phyloP scores from a whole-genome alignment of 2,797 vertebrate genomes.

The Pagetopsis macropterus region DNA sequence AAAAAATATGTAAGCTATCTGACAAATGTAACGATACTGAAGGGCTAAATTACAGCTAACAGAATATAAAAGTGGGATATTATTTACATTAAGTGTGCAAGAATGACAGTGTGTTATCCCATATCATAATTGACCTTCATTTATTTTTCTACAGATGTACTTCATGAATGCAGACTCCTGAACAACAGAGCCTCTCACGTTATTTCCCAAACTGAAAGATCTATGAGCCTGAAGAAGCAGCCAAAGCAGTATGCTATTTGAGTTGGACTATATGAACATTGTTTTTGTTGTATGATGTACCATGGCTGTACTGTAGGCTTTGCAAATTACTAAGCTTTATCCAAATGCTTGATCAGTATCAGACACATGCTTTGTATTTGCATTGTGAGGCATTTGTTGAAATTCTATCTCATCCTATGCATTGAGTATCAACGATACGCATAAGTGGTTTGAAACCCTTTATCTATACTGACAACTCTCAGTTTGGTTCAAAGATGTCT shows the following conservation, averaged over 20 bases:
- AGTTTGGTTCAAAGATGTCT: constrained; percentile 72
- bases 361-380: constrained; percentile 60
- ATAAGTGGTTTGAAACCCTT: constrained; percentile 59
- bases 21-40: too few relatives aligned
- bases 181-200: constrained; percentile 86
- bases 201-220: constrained; percentile 85
- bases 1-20: too few relatives aligned
- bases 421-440: constrained; percentile 52
- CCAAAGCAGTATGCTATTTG: constrained; percentile 85
- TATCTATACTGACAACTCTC: constrained; percentile 61
- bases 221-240: constrained; percentile 82
- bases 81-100: too few relatives aligned
- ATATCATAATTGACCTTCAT: background rate
- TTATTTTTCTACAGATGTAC: constrained; percentile 77
- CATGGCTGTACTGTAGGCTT: constrained; percentile 68
- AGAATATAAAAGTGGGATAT: too few relatives aligned
- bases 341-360: constrained; percentile 73
- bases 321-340: constrained; percentile 61
- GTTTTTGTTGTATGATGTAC: constrained; percentile 54
- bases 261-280: constrained; percentile 49
- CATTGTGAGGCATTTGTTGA: constrained; percentile 63
- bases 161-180: constrained; percentile 87
- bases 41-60: too few relatives aligned
- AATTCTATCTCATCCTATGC: constrained; percentile 69
- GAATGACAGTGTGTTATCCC: background rate